Evolutionary conservation across 2,888 invertebrate genomes (phyloP), one percentile per base, ranked within the genome.

Genomic region (Drosophila austrosaltans): DNA sequence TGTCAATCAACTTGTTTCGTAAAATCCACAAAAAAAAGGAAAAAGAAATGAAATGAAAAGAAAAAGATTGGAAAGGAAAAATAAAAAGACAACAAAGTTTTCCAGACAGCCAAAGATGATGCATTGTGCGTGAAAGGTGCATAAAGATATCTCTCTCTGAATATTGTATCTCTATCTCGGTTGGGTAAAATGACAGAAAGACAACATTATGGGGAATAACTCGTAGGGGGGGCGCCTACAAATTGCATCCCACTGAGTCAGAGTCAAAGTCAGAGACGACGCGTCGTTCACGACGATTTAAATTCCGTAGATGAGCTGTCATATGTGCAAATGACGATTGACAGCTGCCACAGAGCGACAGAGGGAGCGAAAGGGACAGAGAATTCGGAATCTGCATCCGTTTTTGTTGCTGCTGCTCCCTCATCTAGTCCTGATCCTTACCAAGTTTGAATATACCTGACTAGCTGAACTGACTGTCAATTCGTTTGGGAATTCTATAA

Each of bases 101-200:
- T 87, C 71, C 83, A 76, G 71, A 72, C 88, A 82, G 78, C 76
- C 83, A 84, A 84, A 89, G 78, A 86, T 86, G 85, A 89, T 86
- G 85, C 85, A 86, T 86, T 86, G 87, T 85, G 82, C 89, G 85
- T 85, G 85, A 89, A 89, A 86, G 88, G 86, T 86, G 86, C 86
- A 87, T 89, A 69, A 83, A 88, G 88, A 89, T 86, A 89, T 86
- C 82, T 85, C 82, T 86, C 85, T 85, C 82, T 80, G 63, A 76
- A 77, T 77, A 69, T 80, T 82, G 79, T 82, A 87, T 88, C 84
- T 89, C 82, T 80, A 82, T 85, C 84, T 68, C 69, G 69, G 79
- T 68, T 72, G 69, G 79, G 63, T 78, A 74, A 69, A 83, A 81
- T 81, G 84, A 84, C 87, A 83, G 87, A 86, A 48, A 25, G 25